Evolutionary conservation across 2,797 vertebrate species (phyloP).

Genomic region (Bradypodion pumilum): DNA sequence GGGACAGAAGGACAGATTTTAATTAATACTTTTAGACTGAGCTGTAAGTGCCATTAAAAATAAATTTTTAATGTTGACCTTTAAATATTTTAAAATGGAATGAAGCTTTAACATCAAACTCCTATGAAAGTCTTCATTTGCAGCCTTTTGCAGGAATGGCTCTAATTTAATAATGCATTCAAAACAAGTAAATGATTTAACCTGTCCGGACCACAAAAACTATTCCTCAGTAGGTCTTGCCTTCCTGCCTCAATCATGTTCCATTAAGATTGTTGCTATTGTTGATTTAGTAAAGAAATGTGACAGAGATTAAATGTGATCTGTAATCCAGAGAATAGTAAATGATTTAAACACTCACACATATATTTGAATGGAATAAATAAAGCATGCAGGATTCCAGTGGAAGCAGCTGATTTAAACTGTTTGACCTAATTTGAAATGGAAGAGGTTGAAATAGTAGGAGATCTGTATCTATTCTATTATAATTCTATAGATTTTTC

Average conservation of each 20-base stretch:
- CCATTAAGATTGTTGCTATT: not conserved
- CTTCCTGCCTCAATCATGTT: constrained; percentile 35
- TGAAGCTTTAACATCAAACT: not conserved
- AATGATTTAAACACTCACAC: constrained; percentile 63
- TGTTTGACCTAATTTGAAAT: constrained; percentile 82
- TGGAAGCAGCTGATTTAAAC: constrained; percentile 69
- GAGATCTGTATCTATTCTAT: constrained; percentile 38
- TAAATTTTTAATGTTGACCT: not conserved
- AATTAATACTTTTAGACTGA: constrained; percentile 14
- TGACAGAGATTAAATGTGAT: constrained; percentile 27
- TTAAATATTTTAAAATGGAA: constrained; percentile 33
- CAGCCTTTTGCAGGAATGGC: not conserved
- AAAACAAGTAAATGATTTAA: constrained; percentile 20
- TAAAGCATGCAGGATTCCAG: constrained; percentile 79
- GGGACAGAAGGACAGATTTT: not conserved
- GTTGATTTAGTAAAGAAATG: constrained; percentile 13
- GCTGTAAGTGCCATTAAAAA: constrained; percentile 24
- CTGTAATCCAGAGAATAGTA: constrained; percentile 59
- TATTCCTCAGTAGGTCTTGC: constrained; percentile 43
- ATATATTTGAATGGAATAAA: constrained; percentile 80
- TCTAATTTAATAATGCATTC: not conserved
- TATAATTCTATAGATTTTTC: constrained; percentile 18
- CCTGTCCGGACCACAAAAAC: constrained; percentile 40
- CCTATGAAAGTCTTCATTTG: constrained; percentile 33
- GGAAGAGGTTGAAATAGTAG: constrained; percentile 76